phyloP scores from a whole-genome alignment of 2,888 invertebrate genomes.

The Drosophila mettleri region DNA sequence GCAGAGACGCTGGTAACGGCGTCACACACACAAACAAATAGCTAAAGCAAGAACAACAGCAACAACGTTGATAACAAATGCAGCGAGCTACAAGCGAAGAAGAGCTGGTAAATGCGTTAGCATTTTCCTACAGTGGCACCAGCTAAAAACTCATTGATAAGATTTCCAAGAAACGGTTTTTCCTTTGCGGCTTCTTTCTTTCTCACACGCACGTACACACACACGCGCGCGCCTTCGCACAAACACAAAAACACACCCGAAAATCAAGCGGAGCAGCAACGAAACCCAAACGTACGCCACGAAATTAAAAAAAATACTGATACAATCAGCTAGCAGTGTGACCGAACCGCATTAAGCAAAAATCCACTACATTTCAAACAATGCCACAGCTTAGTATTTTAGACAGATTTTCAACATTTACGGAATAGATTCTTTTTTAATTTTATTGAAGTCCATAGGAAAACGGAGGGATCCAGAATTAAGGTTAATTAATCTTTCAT shows the following conservation, averaged over 20 bases:
- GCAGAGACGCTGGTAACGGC: slow-evolving; percentile 29
- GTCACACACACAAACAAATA: slow-evolving; percentile 27
- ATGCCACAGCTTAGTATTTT: slow-evolving; percentile 7
- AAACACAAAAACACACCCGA: slow-evolving; percentile 40
- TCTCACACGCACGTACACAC: slow-evolving; percentile 48
- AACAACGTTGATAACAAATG: slow-evolving; percentile 27
- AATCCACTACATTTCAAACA: background rate
- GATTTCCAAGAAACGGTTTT: slow-evolving; percentile 67
- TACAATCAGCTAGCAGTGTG: background rate
- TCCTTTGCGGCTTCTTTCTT: slow-evolving; percentile 64
- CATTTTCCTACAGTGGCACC: slow-evolving; percentile 44
- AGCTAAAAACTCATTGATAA: slow-evolving; percentile 65
- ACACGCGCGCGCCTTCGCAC: slow-evolving; percentile 38
- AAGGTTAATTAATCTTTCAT: background rate
- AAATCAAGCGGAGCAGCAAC: slow-evolving; percentile 28
- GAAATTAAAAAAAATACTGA: slow-evolving; percentile 56
- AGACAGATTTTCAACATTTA: background rate
- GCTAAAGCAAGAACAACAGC: slow-evolving; percentile 4
- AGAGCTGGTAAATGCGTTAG: slow-evolving; percentile 30
- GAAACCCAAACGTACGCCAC: slow-evolving; percentile 28
- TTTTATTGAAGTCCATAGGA: no score
- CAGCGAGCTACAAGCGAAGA: slow-evolving; percentile 31
- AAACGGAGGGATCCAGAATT: no score
- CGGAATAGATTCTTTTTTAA: background rate
- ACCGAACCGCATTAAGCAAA: slow-evolving; percentile 4